A percentile compares a stretch with the other conserved stretches of the same genome.
These are phyloP conservation scores for Platycheirus rosarum DNA, from an alignment of 2,888 invertebrate genomes.

Conservation along the genomic window DNA sequence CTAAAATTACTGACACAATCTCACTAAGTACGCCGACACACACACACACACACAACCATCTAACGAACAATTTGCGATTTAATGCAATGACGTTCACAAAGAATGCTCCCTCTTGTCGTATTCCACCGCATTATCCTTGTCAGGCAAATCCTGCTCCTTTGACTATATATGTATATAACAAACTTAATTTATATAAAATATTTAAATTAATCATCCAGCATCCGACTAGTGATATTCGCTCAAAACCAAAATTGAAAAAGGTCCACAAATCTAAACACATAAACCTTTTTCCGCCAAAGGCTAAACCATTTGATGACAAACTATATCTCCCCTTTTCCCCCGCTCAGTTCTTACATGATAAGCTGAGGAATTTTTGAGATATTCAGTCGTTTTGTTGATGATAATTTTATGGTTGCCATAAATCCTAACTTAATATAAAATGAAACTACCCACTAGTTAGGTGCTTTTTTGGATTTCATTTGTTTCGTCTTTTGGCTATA, in stretches of 20 bases:
- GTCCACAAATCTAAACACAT: conserved; percentile 2
- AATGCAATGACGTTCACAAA: conserved; percentile 21
- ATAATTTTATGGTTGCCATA: conserved; percentile 61
- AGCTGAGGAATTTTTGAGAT: conserved; percentile 20
- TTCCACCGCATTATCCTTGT: conserved; percentile 15
- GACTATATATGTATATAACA: conserved; percentile 1
- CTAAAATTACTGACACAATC: conserved; percentile 46
- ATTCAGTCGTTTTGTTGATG: conserved; percentile 44
- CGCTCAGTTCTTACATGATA: background rate
- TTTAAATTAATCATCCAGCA: conserved; percentile 36
- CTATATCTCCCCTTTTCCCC: conserved; percentile 19
- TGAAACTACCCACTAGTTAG: background rate
- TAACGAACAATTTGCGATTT: conserved; percentile 5
- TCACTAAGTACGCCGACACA: background rate
- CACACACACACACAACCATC: background rate
- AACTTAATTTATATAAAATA: conserved; percentile 9
- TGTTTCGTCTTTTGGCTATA: background rate
- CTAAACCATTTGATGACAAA: conserved; percentile 34
- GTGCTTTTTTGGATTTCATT: conserved; percentile 1
- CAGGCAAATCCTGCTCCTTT: conserved; percentile 1
- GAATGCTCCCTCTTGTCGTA: conserved; percentile 4
- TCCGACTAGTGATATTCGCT: no score
- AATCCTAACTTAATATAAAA: conserved; percentile 42
- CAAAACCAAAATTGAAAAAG: conserved; percentile 13
- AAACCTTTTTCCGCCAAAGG: conserved; percentile 5